Percentiles rank a stretch among this genome's conserved stretches.
Evolutionary conservation across 2,797 vertebrate species (phyloP).

Genomic region (Eulemur mongoz): DNA sequence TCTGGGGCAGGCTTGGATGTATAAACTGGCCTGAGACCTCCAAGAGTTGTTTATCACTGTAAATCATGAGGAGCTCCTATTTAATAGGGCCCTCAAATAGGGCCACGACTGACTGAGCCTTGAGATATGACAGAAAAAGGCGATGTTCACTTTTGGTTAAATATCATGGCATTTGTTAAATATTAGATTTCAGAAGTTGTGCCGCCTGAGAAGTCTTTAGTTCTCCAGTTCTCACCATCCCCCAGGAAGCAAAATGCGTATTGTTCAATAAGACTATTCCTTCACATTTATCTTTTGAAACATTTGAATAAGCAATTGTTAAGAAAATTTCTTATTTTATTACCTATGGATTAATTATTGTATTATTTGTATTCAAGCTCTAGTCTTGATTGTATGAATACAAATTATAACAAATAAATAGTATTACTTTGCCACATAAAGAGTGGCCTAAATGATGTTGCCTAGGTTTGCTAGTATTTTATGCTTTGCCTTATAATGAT

Average conservation of each 20-base stretch:
- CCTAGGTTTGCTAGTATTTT: neutral
- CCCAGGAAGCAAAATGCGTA: neutral
- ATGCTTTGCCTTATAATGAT: slow-evolving; percentile 11
- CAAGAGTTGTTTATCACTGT: neutral
- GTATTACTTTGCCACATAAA: neutral
- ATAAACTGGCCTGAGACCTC: neutral
- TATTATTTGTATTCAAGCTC: neutral
- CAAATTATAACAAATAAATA: neutral
- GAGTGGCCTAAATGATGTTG: neutral
- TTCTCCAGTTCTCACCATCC: neutral
- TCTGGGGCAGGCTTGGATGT: neutral
- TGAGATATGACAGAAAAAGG: neutral
- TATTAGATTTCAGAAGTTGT: neutral
- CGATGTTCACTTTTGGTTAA: neutral
- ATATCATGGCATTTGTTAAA: neutral
- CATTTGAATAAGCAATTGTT: neutral
- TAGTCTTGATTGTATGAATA: neutral
- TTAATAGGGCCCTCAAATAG: neutral
- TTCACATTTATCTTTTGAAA: neutral
- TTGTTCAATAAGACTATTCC: neutral
- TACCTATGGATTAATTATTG: neutral
- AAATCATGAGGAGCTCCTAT: neutral
- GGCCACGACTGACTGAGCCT: neutral
- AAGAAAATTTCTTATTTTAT: neutral
- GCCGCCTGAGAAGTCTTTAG: neutral